Base-by-base conservation (phyloP, 2,113 vertebrate species). In the Rhinoderma darwinii region DNA sequence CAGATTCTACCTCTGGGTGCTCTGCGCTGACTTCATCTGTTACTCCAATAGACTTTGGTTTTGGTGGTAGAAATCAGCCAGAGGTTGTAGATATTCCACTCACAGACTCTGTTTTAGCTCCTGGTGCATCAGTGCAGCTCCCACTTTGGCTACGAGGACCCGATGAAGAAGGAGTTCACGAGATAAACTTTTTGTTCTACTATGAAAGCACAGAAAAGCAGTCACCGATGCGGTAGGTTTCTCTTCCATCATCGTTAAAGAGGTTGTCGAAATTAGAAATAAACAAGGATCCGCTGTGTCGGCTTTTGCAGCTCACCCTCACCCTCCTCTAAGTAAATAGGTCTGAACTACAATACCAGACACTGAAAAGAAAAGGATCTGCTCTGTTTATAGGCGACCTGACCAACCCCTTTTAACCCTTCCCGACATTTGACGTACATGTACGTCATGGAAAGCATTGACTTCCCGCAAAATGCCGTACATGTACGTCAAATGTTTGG, bases 141-240 rank as follows among this genome's bases (percentile, higher is more conserved):
- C 98, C 98, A 0, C 95, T 99, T 89, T 99, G 98, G 98, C 93
- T 99, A 88, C 92, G 97, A 78, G 98, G 98, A 66, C 98, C 98
- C 18, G 98, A 99, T 90, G 94, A 94, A 89, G 98, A 99, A 92
- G 98, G 98, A 25, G 98, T 99, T 84, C 98, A 99, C 88, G 98
- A 99, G 94, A 99, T 99, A 92, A 97, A 97, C 90, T 99, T 99
- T 91, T 94, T 99, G 35, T 99, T 99, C 94, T 99, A 99, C 89
- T 99, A 99, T 1, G 96, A 99, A 92, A 96, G 96, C 92, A 90
- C 95, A 90, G 94, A 96, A 91, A 97, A 93, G 88, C 94, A 95
- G 44, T 94, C 94, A 83, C 96, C 96, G 91, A 94, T 97, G 93
- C 95, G 96, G 98, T 99, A 93, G 88, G 91, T 83, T 50, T 88